Conservation (phyloP, 1,140 invertebrate species). For the Aphaenogaster rudis region DNA sequence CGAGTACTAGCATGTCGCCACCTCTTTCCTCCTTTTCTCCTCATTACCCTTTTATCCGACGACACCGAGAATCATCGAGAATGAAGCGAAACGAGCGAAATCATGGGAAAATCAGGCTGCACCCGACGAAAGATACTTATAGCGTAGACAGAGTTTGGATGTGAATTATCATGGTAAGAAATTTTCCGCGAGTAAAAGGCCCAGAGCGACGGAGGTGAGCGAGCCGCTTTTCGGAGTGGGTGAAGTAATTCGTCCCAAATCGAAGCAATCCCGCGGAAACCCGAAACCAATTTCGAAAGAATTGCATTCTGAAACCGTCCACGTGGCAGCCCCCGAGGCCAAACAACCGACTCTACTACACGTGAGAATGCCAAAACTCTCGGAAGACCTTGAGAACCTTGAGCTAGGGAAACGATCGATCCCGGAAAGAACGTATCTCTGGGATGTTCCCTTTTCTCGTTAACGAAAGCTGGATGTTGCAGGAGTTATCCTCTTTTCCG, state of each 20-base stretch:
- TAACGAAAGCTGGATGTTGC: neutral
- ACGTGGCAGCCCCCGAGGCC: constrained; percentile 70
- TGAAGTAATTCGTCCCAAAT: constrained; percentile 77
- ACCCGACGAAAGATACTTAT: constrained; percentile 10
- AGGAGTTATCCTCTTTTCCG: neutral
- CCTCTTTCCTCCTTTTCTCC: neutral
- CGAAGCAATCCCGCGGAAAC: constrained; percentile 80
- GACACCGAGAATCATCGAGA: neutral
- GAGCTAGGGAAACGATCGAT: constrained; percentile 52
- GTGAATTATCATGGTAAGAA: constrained; percentile 38
- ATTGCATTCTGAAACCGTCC: constrained; percentile 83
- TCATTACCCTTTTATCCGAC: neutral
- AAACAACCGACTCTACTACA: constrained; percentile 64
- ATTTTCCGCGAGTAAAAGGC: constrained; percentile 23
- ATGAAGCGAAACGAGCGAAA: constrained; percentile 11
- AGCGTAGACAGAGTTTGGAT: constrained; percentile 43
- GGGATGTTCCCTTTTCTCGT: neutral
- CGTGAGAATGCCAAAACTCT: constrained; percentile 48
- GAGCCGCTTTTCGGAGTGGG: constrained; percentile 48
- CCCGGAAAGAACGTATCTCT: constrained; percentile 4
- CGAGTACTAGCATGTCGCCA: no score
- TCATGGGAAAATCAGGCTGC: constrained; percentile 22
- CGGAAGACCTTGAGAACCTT: constrained; percentile 48
- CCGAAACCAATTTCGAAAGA: constrained; percentile 84
- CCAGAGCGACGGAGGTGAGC: neutral